phyloP scores from a whole-genome alignment of 2,113 vertebrate genomes.

The Ptyas mucosa region DNA sequence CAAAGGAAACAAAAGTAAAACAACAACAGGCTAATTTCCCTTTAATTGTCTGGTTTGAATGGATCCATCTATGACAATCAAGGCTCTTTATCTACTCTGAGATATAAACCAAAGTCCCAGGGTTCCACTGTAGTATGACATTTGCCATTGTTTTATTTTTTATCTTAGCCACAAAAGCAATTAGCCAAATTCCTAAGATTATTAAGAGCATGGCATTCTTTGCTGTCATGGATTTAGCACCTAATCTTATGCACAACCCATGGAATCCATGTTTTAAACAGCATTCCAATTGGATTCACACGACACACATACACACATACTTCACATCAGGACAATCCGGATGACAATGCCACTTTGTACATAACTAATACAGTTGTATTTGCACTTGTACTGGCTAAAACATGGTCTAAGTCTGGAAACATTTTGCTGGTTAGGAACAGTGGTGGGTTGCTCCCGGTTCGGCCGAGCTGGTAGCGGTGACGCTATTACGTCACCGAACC shows the following conservation, averaged over 20 bases:
- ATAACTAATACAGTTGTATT: background rate
- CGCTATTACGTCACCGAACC: too few relatives aligned
- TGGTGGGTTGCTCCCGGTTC: too few relatives aligned
- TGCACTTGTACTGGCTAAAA: background rate
- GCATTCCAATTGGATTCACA: background rate
- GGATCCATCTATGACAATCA: background rate
- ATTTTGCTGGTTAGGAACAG: background rate
- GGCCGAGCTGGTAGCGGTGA: too few relatives aligned
- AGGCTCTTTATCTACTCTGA: background rate
- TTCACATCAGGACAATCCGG: background rate
- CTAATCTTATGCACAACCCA: background rate
- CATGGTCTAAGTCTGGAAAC: background rate
- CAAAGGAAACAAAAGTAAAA: background rate
- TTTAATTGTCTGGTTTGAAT: background rate
- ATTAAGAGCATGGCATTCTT: background rate
- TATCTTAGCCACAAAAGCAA: background rate
- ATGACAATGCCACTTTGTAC: background rate
- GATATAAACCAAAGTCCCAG: background rate
- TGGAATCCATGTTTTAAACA: background rate
- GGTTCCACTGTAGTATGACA: background rate
- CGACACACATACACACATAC: background rate
- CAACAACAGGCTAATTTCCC: background rate
- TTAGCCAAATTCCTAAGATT: constrained; percentile 6
- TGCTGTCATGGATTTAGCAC: background rate
- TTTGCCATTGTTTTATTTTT: background rate